Evolutionary conservation across 2,797 vertebrate species (phyloP).

Genomic region (Phaenicophaeus curvirostris): DNA sequence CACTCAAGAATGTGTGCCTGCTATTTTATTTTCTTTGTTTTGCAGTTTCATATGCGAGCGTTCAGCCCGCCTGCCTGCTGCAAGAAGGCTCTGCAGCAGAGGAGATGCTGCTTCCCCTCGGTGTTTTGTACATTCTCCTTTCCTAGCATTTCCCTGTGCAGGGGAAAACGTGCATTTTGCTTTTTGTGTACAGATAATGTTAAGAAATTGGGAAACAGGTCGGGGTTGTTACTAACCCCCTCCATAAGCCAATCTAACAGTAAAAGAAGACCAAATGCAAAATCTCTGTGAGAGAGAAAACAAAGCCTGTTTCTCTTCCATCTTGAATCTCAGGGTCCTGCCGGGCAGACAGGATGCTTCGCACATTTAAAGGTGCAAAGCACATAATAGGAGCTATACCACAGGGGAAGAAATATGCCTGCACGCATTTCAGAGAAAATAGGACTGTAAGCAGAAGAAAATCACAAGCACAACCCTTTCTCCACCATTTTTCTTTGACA

Average conservation of each 20-base stretch:
- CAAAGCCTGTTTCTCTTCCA: conserved; percentile 52
- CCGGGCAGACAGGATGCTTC: conserved; percentile 22
- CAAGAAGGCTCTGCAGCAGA: neutral
- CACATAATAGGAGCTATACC: conserved; percentile 21
- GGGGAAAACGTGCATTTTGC: neutral
- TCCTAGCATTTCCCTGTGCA: neutral
- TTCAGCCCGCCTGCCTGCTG: conserved; percentile 16
- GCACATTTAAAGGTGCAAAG: conserved; percentile 60
- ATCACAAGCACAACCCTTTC: neutral
- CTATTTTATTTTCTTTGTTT: conserved; percentile 30
- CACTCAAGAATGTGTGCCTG: neutral
- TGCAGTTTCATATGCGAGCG: neutral
- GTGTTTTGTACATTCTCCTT: neutral
- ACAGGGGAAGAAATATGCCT: neutral
- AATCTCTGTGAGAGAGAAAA: conserved; percentile 39
- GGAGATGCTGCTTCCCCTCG: neutral
- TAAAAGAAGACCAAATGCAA: conserved; percentile 17
- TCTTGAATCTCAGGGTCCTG: conserved; percentile 39
- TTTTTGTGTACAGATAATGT: neutral
- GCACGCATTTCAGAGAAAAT: neutral
- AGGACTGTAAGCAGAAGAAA: neutral
- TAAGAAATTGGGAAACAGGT: neutral
- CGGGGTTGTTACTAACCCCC: neutral
- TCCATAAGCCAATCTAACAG: neutral
- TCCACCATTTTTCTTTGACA: neutral